These are phyloP conservation scores for Nineta flava DNA, from an alignment of 2,888 invertebrate species.

Conservation along the genomic window DNA sequence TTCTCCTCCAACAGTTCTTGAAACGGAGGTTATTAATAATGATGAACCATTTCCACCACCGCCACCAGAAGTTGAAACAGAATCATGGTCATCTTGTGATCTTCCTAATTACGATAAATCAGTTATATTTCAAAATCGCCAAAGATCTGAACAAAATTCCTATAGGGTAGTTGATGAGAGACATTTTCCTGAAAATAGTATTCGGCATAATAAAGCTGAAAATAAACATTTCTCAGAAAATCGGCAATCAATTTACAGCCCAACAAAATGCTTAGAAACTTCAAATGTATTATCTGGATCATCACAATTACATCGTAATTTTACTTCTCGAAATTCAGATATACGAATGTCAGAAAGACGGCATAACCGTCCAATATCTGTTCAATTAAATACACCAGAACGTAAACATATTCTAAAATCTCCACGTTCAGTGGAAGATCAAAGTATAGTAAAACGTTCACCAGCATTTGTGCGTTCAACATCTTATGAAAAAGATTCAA, in stretches of 20 bases:
- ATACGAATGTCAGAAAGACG: constrained; percentile 11
- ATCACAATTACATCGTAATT: constrained; percentile 4
- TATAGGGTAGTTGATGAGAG: neutral
- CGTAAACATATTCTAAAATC: constrained; percentile 10
- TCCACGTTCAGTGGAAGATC: constrained; percentile 3
- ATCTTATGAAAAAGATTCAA: constrained; percentile 11
- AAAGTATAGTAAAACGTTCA: constrained; percentile 5
- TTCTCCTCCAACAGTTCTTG: constrained; percentile 41
- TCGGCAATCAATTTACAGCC: neutral
- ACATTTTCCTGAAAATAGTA: neutral
- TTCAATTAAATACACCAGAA: constrained; percentile 7
- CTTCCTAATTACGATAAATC: neutral
- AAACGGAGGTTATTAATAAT: constrained; percentile 38
- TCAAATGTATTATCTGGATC: neutral
- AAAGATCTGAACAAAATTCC: constrained; percentile 1
- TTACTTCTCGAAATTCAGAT: constrained; percentile 8
- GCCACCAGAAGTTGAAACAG: constrained; percentile 33
- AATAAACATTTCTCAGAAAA: neutral
- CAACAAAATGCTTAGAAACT: constrained; percentile 1
- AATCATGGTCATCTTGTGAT: neutral
- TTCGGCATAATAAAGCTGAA: neutral
- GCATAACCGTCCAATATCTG: constrained; percentile 9
- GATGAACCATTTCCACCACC: constrained; percentile 52
- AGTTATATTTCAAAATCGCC: constrained; percentile 2
- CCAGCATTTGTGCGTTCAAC: constrained; percentile 14